A percentile compares a stretch with the other conserved stretches of the same genome.
phyloP scores from a whole-genome alignment of 2,797 vertebrate species.

The Falco naumanni region DNA sequence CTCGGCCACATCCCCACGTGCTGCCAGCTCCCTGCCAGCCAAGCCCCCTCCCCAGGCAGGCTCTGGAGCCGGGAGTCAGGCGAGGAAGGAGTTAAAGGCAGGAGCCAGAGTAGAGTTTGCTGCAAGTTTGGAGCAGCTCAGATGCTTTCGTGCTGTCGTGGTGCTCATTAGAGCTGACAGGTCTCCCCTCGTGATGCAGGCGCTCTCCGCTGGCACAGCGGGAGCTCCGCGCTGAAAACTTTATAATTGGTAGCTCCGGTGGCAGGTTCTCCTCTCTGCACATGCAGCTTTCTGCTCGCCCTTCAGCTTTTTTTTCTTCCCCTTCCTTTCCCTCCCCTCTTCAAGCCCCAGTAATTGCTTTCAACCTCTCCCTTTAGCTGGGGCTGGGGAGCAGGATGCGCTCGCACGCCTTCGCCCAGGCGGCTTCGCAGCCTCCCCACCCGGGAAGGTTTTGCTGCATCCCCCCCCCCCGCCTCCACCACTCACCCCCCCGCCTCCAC shows the following conservation, averaged over 20 bases:
- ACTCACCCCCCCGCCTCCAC: background rate
- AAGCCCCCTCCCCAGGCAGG: background rate
- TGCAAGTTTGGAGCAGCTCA: conserved; percentile 56
- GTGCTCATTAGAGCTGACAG: conserved; percentile 78
- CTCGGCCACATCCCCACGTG: background rate
- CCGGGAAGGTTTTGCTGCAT: background rate
- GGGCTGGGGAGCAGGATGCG: background rate
- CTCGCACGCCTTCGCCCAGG: background rate
- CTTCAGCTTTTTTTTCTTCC: background rate
- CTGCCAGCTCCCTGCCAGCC: background rate
- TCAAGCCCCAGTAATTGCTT: conserved; percentile 84
- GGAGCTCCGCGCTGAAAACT: conserved; percentile 72
- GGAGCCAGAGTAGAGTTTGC: conserved; percentile 43
- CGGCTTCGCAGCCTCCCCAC: background rate
- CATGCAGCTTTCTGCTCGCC: conserved; percentile 37
- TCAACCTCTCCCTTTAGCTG: conserved; percentile 39
- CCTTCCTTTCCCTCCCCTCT: conserved; percentile 47
- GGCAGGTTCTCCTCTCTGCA: conserved; percentile 81
- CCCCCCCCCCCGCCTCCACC: background rate
- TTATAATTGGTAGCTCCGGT: conserved; percentile 84
- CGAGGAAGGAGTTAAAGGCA: conserved; percentile 55
- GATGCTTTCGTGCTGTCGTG: conserved; percentile 46
- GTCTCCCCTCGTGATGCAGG: conserved; percentile 61
- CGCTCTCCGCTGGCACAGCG: conserved; percentile 58
- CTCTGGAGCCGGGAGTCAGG: rapidly evolving